Base-by-base conservation (phyloP, 2,113 vertebrate species). In the Heterotilapia buettikoferi region DNA sequence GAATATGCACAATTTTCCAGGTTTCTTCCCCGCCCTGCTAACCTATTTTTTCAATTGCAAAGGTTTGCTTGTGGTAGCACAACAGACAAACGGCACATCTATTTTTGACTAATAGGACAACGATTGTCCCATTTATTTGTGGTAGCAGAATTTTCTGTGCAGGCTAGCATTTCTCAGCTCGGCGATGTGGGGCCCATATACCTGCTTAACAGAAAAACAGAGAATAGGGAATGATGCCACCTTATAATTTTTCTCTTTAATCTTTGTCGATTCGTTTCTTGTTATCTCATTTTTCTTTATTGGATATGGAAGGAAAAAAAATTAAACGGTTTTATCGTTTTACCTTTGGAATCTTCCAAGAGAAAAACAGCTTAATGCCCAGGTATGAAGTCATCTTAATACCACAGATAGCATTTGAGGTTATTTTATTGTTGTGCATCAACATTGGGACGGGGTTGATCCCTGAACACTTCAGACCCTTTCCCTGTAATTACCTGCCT, bases 401-500 rank as follows among this genome's bases (percentile, higher is more conserved):
- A 47, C 33, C 50, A 63, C 14, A 57, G 83, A 80, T 61, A 9
- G 26, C 16, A 31, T 53, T 36, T 82, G 53, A 59, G 76, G 78
- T 81, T 87, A 73, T 90, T 93, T 93, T 89, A 90, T 90, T 91
- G 73, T 89, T 84, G 73, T 80, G 87, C 68, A 87, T 93, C 88
- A 93, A 95, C 89, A 86, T 24, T 86, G 90, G 91, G 88, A 89
- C 78, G 80, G 40, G 10, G 63, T 61, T 89, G 92, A 91, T 94
- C 94, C 94, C 92, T 73, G 45, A 92, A 86, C 88, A 79, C 84
- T 88, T 84, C 90, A 90, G 88, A 92, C 89, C 92, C 90, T 88
- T 94, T 93, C 82, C 79, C 94, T 96, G 94, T 97, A 97, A 97
- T 97, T 96, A 96, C 95, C 94, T 92, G 90, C 91, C 91, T 94